phyloP scores from a whole-genome alignment of 2,113 vertebrate species.

The Labrus mixtus region DNA sequence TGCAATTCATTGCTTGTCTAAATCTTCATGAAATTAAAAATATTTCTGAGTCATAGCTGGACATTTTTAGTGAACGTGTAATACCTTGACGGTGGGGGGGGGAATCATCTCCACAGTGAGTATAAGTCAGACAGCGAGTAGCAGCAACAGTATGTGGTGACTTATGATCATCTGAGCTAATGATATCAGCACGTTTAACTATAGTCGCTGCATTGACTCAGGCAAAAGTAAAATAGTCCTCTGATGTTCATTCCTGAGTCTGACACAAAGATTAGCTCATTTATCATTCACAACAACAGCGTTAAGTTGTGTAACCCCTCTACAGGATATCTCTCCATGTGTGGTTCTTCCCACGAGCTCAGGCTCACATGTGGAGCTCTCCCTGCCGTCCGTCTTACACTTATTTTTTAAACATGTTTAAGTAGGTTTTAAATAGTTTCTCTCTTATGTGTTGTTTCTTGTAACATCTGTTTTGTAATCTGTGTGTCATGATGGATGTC shows the following conservation, averaged over 20 bases:
- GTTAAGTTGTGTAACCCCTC: constrained; percentile 20
- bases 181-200: neutral
- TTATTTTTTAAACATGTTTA: neutral
- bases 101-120: neutral
- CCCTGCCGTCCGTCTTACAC: neutral
- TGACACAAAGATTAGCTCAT: neutral
- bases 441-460: too few relatives aligned
- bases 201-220: neutral
- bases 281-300: constrained; percentile 2
- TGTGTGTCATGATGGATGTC: too few relatives aligned
- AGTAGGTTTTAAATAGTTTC: too few relatives aligned
- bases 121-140: neutral
- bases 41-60: neutral
- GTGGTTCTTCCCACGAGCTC: constrained; percentile 58
- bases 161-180: neutral
- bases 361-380: constrained; percentile 1
- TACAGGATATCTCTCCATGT: constrained; percentile 38
- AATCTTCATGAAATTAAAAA: too few relatives aligned
- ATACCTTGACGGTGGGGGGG: neutral
- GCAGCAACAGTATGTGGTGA: neutral
- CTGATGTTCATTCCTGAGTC: neutral
- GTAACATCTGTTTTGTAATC: too few relatives aligned
- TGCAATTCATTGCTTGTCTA: too few relatives aligned
- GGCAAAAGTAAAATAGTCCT: neutral
- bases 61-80: neutral